Evolutionary conservation across 1,140 invertebrate genomes (phyloP).

Genomic region (Tetramorium parvispinum): DNA sequence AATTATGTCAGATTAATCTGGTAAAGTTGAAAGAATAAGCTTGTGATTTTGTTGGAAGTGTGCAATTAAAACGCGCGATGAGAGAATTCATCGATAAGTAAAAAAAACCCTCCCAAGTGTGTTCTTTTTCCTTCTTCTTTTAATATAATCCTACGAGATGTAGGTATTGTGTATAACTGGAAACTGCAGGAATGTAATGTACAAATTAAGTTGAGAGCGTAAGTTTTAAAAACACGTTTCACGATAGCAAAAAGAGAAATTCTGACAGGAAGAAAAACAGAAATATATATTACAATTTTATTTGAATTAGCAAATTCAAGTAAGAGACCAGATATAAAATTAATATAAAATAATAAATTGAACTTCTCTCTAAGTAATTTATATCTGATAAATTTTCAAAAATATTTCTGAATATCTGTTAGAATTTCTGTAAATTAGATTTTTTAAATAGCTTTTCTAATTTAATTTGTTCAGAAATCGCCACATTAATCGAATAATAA

Average conservation of each 20-base stretch:
- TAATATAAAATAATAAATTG: not conserved
- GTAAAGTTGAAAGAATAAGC: not conserved
- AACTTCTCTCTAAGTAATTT: not conserved
- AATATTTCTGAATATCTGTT: not conserved
- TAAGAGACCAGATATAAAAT: not conserved
- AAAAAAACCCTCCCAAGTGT: not conserved
- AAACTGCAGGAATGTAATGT: not conserved
- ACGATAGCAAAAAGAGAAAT: not conserved
- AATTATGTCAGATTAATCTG: conserved; percentile 25
- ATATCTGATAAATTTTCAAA: not conserved
- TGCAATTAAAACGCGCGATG: not conserved
- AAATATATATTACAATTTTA: not conserved
- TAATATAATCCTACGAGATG: not conserved
- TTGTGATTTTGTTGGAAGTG: not conserved
- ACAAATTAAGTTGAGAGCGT: not conserved
- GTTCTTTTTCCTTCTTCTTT: not conserved
- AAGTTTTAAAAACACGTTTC: not conserved
- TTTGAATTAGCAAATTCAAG: not conserved
- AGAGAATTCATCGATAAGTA: not conserved
- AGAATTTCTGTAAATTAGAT: not conserved
- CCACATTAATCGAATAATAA: not conserved
- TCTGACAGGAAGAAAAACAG: not conserved
- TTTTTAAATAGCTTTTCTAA: not conserved
- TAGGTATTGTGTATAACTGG: not conserved
- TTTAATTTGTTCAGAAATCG: not conserved